Conservation (phyloP, 2,797 vertebrate genomes). For the Spea hammondii region DNA sequence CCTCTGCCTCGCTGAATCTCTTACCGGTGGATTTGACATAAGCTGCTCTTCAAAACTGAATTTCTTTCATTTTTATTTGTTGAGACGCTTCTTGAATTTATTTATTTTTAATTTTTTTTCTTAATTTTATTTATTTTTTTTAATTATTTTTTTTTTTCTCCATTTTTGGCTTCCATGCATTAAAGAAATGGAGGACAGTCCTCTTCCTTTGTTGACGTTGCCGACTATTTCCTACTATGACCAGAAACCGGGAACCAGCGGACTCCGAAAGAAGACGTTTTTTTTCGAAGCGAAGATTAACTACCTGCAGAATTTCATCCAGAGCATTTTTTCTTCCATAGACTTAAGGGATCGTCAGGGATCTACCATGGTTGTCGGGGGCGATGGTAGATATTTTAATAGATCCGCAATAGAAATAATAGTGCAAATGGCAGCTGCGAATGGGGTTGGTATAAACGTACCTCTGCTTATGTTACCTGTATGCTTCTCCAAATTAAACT, state of each 20-base stretch:
- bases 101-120: not conserved
- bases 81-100: slow-evolving; percentile 8
- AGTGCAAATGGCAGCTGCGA: slow-evolving; percentile 95
- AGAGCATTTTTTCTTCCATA: slow-evolving; percentile 92
- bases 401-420: slow-evolving; percentile 83
- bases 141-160: not conserved
- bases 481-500: too few relatives aligned
- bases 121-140: not conserved
- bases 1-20: slow-evolving; percentile 61
- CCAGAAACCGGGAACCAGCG: slow-evolving; percentile 84
- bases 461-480: slow-evolving; percentile 49
- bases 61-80: slow-evolving; percentile 50
- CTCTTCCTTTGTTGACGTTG: slow-evolving; percentile 82
- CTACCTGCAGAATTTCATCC: slow-evolving; percentile 94
- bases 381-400: slow-evolving; percentile 94
- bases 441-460: slow-evolving; percentile 85
- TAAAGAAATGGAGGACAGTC: slow-evolving; percentile 77
- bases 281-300: slow-evolving; percentile 82
- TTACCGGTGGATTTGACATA: slow-evolving; percentile 67
- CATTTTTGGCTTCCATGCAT: slow-evolving; percentile 37
- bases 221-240: slow-evolving; percentile 84
- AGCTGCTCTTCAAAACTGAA: slow-evolving; percentile 53
- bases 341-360: slow-evolving; percentile 94
- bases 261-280: slow-evolving; percentile 81
- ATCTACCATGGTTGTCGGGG: slow-evolving; percentile 89